phyloP scores from a whole-genome alignment of 2,797 vertebrate species.

The Momotus momota region DNA sequence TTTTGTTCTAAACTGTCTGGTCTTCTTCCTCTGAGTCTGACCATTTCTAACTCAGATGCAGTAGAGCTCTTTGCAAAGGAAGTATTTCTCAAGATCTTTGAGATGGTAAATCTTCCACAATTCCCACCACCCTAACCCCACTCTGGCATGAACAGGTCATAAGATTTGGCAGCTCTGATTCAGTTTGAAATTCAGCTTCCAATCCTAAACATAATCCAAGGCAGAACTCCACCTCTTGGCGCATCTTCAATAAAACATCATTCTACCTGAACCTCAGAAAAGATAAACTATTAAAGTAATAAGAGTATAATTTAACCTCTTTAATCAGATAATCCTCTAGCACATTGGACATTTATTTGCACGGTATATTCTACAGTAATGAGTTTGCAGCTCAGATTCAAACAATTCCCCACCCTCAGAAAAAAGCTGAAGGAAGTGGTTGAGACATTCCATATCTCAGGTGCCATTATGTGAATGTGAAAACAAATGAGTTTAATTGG shows the following conservation, averaged over 20 bases:
- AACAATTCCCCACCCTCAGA: conserved; percentile 66
- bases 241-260: conserved; percentile 61
- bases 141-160: not conserved
- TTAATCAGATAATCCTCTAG: conserved; percentile 78
- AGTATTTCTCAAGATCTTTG: not conserved
- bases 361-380: conserved; percentile 35
- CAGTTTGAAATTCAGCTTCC: not conserved
- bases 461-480: conserved; percentile 73
- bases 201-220: conserved; percentile 32
- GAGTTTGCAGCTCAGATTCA: conserved; percentile 45
- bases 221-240: conserved; percentile 66
- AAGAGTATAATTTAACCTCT: conserved; percentile 74
- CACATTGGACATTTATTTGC: conserved; percentile 69
- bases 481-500: conserved; percentile 76
- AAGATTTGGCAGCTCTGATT: conserved; percentile 53
- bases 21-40: not conserved
- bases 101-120: not conserved
- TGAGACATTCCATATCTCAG: conserved; percentile 75
- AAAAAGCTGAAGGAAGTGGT: conserved; percentile 71
- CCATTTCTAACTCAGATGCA: not conserved
- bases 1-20: not conserved
- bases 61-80: not conserved
- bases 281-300: conserved; percentile 78
- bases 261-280: conserved; percentile 70
- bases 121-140: not conserved